Evolutionary conservation across 2,888 invertebrate genomes (phyloP), one percentile per base, ranked within the genome.

Genomic region (Smittia sp.): DNA sequence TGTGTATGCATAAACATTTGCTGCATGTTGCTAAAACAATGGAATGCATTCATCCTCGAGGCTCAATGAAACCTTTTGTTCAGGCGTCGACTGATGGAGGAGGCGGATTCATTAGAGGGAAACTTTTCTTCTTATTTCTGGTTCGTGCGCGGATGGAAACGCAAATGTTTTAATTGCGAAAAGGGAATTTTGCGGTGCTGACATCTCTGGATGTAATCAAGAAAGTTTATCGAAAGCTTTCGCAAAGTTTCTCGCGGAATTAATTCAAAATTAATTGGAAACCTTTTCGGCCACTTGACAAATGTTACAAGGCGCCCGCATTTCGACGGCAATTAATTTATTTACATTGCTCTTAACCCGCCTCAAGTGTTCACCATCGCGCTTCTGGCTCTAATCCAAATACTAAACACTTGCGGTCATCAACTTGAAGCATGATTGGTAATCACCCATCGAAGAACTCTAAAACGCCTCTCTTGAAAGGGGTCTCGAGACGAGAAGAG

Each of bases 391-490:
- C 18, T 69, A 69, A 69, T 67, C 69, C 9, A 69, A 54, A 54
- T 69, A 52, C 58, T 54, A 69, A 69, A 69, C 69, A 69, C 69
- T 69, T 69, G 69, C 54, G 69, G 69, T 69, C 69, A 69, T 69
- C 69, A 69, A 69, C 69, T 69, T 69, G 69, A 69, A 25, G 3
- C 52, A 41, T 69, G 69, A 69, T 69, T 69, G 69, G 69, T 69
- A 69, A 69, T 69, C 69, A 69, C 41, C 24, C 67, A 69, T 69
- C 27, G 22, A 25, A 46, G 2, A n/a, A 25, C 27, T 58, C 58
- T 18, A 58, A 24, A 52, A 69, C 69, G 69, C 54, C 69, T 69
- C 68, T 38, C 25, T 20, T 54, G n/a, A 54, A 54, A 27, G 41
- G 7, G 11, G 22, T 11, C 54, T 18, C 54, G 52, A 69, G 27